A percentile compares a stretch with the other conserved stretches of the same genome.
Evolutionary conservation across 2,113 vertebrate species (phyloP).

Genomic region (Nipponia nippon): DNA sequence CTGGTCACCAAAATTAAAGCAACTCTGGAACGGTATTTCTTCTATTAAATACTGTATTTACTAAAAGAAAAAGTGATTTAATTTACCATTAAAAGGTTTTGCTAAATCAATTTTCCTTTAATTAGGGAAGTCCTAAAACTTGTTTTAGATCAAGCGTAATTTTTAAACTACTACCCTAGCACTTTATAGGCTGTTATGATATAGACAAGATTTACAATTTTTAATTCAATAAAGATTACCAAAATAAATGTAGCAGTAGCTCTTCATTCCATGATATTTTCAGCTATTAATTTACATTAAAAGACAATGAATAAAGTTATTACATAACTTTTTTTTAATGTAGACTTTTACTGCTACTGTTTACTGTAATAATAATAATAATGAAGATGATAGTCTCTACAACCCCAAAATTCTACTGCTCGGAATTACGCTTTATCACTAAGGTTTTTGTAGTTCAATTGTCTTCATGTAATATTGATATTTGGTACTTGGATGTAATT

Average conservation of each 20-base stretch:
- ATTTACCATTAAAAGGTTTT: not conserved
- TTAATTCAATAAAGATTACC: not conserved
- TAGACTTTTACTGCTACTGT: not conserved
- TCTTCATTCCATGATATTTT: not conserved
- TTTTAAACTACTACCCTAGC: not conserved
- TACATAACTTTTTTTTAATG: not conserved
- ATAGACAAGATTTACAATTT: not conserved
- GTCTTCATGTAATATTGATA: constrained; percentile 36
- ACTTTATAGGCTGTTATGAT: not conserved
- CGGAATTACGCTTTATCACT: not conserved
- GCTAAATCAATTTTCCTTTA: not conserved
- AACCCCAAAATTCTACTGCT: not conserved
- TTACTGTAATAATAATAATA: not conserved
- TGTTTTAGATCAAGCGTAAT: not conserved
- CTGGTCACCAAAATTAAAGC: not conserved
- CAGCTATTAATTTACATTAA: not conserved
- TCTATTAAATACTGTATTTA: not conserved
- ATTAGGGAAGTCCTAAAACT: not conserved
- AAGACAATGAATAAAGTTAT: not conserved
- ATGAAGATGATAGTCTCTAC: not conserved
- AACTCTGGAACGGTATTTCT: not conserved
- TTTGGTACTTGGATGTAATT: constrained; percentile 42
- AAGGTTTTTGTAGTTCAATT: constrained; percentile 13
- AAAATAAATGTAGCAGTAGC: not conserved
- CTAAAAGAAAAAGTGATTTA: not conserved